A percentile compares a stretch with the other conserved stretches of the same genome.
These are phyloP conservation scores for Cervus canadensis DNA, from an alignment of 2,113 vertebrate species.

Conservation along the genomic window DNA sequence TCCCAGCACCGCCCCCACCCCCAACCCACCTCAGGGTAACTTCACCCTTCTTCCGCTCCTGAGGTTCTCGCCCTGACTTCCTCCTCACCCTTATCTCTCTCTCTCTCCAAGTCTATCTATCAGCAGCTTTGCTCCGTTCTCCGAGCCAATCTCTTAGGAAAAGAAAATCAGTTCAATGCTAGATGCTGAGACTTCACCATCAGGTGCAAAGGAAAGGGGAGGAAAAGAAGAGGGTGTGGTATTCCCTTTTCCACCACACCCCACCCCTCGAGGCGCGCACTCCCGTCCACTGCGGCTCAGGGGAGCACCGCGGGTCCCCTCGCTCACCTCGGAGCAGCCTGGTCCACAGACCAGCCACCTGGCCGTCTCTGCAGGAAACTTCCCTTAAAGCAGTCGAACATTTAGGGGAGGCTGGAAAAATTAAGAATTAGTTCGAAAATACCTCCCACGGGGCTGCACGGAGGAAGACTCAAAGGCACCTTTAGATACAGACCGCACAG, in stretches of 20 bases:
- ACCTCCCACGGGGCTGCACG: neutral
- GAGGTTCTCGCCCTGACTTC: neutral
- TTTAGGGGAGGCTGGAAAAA: neutral
- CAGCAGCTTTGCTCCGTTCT: constrained; percentile 17
- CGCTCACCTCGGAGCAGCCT: neutral
- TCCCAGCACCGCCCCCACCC: neutral
- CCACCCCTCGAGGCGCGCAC: neutral
- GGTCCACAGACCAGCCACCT: neutral
- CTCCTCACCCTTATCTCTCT: neutral
- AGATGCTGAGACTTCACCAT: neutral
- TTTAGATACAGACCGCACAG: neutral
- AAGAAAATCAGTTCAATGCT: constrained; percentile 27
- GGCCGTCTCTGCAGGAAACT: neutral
- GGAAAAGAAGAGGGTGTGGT: constrained; percentile 68
- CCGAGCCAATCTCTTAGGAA: neutral
- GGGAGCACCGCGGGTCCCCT: neutral
- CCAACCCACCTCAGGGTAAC: neutral
- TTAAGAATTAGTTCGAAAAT: neutral
- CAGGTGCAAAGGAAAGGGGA: constrained; percentile 25
- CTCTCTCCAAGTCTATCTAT: neutral
- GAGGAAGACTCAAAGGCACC: constrained; percentile 29
- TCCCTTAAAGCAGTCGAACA: constrained; percentile 17
- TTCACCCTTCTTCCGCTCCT: neutral
- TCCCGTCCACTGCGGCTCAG: neutral
- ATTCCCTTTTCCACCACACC: constrained; percentile 46